Base-by-base conservation (phyloP, 2,113 vertebrate genomes). In the Cichladusa arquata region DNA sequence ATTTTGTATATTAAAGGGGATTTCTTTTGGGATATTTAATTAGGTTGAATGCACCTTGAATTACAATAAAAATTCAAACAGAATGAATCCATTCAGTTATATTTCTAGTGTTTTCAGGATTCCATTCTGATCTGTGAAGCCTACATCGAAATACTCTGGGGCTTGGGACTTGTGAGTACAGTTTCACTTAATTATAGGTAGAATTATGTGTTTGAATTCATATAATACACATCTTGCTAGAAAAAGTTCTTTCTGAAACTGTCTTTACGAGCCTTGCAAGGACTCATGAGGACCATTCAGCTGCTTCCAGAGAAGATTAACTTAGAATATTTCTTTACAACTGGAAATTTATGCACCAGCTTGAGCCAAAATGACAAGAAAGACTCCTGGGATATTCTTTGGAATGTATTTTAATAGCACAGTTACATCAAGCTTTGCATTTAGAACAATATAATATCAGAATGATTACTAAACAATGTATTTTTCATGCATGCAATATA, bases 281-380 rank as follows among this genome's bases (percentile, higher is more conserved):
- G 71, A 89, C 90, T 92, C 86, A 29, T 26, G 66, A 95, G 90
- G 74, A 78, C 61, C 33, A 31, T 95, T 93, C 62, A 82, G 67
- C 57, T 80, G 42, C 47, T 85, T 95, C 34, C 56, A 79, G 83
- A 94, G 78, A 95, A 95, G 25, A 81, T 50, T 50, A 93, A 84
- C 45, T 91, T 87, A 73, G 24, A 88, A 45, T 88, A 67, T 83
- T 92, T 95, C 57, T 92, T 88, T 81, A 70, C 69, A 88, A 31
- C 25, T 79, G 18, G 44, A 96, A 95, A 96, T 92, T 77, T 96
- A 96, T 97, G 84, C 81, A 84, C 53, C 82, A 77, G 48, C 60
- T 81, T 69, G 48, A 91, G 76, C 60, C 50, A 70, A 81, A 96
- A 88, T 96, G 74, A 96, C 57, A 91, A 85, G 65, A 91, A 33